phyloP scores from a whole-genome alignment of 2,113 vertebrate species.

The Myotis brandtii region DNA sequence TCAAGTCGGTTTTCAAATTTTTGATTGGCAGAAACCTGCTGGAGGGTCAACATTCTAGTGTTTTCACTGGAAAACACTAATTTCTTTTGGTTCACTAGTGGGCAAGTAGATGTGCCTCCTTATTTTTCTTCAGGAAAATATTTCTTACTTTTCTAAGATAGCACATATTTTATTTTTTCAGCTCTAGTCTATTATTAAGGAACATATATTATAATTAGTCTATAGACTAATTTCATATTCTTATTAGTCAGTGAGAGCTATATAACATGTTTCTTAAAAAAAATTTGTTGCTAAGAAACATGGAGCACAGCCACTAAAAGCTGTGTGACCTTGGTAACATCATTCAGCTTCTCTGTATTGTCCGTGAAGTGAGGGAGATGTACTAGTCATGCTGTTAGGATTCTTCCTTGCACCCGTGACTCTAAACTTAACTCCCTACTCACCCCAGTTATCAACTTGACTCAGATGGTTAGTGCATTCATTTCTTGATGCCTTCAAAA shows the following conservation, averaged over 20 bases:
- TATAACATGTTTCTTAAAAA: background rate
- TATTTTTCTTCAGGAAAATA: background rate
- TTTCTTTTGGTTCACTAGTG: background rate
- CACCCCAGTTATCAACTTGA: background rate
- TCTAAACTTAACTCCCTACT: background rate
- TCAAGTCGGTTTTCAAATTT: background rate
- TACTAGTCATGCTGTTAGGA: background rate
- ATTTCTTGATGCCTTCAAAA: conserved; percentile 5
- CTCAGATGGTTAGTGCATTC: background rate
- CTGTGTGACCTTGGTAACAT: conserved; percentile 46
- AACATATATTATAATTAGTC: background rate
- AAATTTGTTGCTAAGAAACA: conserved; percentile 33
- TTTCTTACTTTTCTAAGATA: background rate
- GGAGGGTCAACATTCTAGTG: background rate
- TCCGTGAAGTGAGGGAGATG: background rate
- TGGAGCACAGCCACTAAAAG: background rate
- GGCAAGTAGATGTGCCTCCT: background rate
- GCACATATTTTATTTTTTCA: background rate
- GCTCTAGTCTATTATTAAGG: background rate
- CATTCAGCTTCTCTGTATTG: background rate
- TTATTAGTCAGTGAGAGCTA: background rate
- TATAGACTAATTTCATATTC: background rate
- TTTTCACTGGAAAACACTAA: background rate
- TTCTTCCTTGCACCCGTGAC: background rate
- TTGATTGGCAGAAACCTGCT: conserved; percentile 1